Conservation (phyloP, 2,888 invertebrate genomes). For the Apotomis turbidana region DNA sequence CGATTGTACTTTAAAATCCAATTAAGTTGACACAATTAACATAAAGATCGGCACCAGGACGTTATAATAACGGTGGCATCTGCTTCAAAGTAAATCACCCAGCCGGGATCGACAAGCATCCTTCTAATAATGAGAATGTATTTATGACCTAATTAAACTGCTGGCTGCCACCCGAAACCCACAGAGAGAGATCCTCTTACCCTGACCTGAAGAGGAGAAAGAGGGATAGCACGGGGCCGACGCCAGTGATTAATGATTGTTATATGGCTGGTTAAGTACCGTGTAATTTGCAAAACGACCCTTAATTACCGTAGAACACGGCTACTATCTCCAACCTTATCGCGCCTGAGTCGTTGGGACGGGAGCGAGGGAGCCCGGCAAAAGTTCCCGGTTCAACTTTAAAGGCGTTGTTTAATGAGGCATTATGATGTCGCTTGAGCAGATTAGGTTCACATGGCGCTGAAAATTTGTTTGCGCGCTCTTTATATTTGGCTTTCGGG, state of each 20-base stretch:
- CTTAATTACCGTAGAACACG: constrained; percentile 85
- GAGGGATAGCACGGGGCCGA: constrained; percentile 62
- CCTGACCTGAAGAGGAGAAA: constrained; percentile 51
- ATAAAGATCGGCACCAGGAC: constrained; percentile 50
- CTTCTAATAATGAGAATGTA: constrained; percentile 81
- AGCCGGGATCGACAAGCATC: constrained; percentile 56
- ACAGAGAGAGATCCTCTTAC: constrained; percentile 56
- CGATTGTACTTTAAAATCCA: constrained; percentile 25
- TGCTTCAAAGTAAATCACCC: constrained; percentile 52
- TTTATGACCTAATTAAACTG: constrained; percentile 84
- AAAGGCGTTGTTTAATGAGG: constrained; percentile 81
- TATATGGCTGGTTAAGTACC: constrained; percentile 89
- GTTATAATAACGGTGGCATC: constrained; percentile 66
- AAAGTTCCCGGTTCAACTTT: constrained; percentile 67
- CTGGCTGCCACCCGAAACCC: constrained; percentile 67
- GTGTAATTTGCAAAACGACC: constrained; percentile 91
- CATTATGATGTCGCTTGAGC: constrained; percentile 80
- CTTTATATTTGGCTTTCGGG: constrained; percentile 79
- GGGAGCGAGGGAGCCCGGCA: constrained; percentile 60
- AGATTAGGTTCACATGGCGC: constrained; percentile 80
- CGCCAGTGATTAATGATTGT: constrained; percentile 86
- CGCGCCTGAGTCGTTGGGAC: constrained; percentile 49
- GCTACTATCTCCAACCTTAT: constrained; percentile 76
- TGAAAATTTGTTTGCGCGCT: constrained; percentile 72
- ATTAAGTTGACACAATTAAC: constrained; percentile 53